Conservation (phyloP, 2,888 invertebrate species). For the Hydroisotoma schaefferi region DNA sequence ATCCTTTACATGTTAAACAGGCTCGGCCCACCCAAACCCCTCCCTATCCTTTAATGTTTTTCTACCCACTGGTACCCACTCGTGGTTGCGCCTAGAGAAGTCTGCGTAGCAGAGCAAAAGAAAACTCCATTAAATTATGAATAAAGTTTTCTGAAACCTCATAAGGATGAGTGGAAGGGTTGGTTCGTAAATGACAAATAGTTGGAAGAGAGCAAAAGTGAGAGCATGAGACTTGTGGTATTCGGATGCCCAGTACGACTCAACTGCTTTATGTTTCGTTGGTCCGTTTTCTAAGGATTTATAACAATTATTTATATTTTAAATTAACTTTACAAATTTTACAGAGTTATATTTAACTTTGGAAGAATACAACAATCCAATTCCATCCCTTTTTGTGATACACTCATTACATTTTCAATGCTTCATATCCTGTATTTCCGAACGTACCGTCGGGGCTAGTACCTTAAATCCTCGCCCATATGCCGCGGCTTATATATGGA, state of each 20-base stretch:
- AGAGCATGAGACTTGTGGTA: constrained; percentile 80
- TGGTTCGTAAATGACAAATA: constrained; percentile 70
- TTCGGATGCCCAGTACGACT: constrained; percentile 80
- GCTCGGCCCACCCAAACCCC: too few relatives aligned
- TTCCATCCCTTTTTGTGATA: too few relatives aligned
- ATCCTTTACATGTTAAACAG: too few relatives aligned
- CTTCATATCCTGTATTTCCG: too few relatives aligned
- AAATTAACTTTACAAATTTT: constrained; percentile 1
- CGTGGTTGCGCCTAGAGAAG: too few relatives aligned
- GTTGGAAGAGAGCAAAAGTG: constrained; percentile 63
- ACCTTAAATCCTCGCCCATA: too few relatives aligned
- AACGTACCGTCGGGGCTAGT: too few relatives aligned
- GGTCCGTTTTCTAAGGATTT: constrained; percentile 23
- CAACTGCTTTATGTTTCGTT: constrained; percentile 53
- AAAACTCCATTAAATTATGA: not conserved
- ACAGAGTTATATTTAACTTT: too few relatives aligned
- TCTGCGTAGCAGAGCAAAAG: not conserved
- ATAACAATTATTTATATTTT: not conserved
- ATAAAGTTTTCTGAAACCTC: constrained; percentile 58
- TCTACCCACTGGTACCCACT: too few relatives aligned
- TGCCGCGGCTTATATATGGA: too few relatives aligned
- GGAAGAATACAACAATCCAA: too few relatives aligned
- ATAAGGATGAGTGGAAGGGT: constrained; percentile 72
- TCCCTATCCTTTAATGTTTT: not conserved
- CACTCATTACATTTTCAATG: not conserved